These are phyloP conservation scores for Ganaspis sp. DNA, from an alignment of 1,140 invertebrate species.

Conservation along the genomic window DNA sequence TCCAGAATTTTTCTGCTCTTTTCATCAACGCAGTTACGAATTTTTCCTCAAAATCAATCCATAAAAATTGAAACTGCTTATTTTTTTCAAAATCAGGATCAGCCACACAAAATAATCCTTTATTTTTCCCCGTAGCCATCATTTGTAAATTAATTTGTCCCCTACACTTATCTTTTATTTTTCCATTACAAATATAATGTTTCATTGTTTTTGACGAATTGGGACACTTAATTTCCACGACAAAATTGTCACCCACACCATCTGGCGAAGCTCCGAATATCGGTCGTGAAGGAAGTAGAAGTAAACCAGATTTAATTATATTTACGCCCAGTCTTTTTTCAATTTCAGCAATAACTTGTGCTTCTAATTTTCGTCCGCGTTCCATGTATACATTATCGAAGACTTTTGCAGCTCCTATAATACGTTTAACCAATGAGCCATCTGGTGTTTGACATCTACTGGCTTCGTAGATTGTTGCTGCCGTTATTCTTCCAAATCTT, in stretches of 20 bases:
- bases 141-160: constrained; percentile 77
- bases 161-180: neutral
- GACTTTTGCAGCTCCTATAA: constrained; percentile 60
- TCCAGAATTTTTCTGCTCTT: constrained; percentile 41
- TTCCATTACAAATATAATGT: too few relatives aligned
- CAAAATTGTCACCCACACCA: constrained; percentile 53
- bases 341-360: constrained; percentile 51
- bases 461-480: constrained; percentile 68
- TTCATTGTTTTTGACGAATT: too few relatives aligned
- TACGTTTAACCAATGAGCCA: constrained; percentile 60
- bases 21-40: constrained; percentile 30
- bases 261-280: constrained; percentile 67
- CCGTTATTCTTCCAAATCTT: constrained; percentile 68
- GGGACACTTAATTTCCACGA: constrained; percentile 67
- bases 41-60: constrained; percentile 44
- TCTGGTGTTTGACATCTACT: constrained; percentile 61
- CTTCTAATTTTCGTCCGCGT: constrained; percentile 63
- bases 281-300: constrained; percentile 47
- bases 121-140: constrained; percentile 68
- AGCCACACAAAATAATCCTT: constrained; percentile 65
- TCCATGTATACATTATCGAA: constrained; percentile 58
- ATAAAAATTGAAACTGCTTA: constrained; percentile 51
- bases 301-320: constrained; percentile 47
- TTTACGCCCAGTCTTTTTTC: constrained; percentile 35
- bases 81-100: constrained; percentile 55